Evolutionary conservation across 2,113 vertebrate genomes (phyloP), one percentile per base, ranked within the genome.

Genomic region (Excalfactoria chinensis): DNA sequence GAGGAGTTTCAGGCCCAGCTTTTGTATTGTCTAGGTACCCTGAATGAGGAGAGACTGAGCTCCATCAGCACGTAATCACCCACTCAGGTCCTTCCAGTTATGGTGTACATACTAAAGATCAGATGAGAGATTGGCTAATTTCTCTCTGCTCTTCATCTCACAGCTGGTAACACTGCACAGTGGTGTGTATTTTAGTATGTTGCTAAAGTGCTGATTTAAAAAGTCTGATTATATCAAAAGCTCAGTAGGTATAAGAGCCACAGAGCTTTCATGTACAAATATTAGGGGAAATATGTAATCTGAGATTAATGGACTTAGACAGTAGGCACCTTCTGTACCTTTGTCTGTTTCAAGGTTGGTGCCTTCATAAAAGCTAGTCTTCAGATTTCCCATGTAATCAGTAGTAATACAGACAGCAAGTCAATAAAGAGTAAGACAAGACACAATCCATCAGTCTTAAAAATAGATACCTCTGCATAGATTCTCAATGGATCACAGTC

Each of bases 351-450:
- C n/a, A 66, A 16, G 15, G 11, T 44, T 23, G 18, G 7, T 40
- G 16, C 4, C 8, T 83, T 44, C 35, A 41, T 7, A 72, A 30
- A 78, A 88, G 6, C 7, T 72, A 53, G 17, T 49, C 71, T 73
- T 22, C 19, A 32, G 12, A 7, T 5, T 94, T 13, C 6, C 11
- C 20, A 43, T 9, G 17, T 2, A 46, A 13, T 63, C 64, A 81
- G 15, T 1, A 55, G 11, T n/a, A 59, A 51, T 28, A 22, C 48
- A 64, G 62, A 85, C 80, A 68, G n/a, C 3, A 13, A 6, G 7
- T 60, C 63, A 69, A 19, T 66, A 40, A 78, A 46, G 8, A 51
- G 2, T 44, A 2, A 0, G 7, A 21, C 8, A 2, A 0, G 7
- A 21, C 8, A 11, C 5, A 7, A 55, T 64, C 69, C 18, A 37